Percentiles rank a stretch among this genome's conserved stretches.
Conservation (phyloP, 2,113 vertebrate species). For the Sander vitreus region DNA sequence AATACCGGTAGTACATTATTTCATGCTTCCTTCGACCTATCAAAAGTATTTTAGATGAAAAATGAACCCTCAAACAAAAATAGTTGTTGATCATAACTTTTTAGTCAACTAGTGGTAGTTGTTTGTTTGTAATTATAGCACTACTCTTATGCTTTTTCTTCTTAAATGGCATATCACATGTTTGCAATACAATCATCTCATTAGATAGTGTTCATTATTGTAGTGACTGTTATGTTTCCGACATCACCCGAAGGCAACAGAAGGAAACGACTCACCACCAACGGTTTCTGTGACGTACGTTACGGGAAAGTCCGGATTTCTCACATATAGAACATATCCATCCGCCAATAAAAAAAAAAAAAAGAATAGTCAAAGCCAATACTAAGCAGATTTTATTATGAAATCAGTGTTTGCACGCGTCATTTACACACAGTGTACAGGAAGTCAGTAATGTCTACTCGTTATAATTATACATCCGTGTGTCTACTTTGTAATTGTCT, state of each 20-base stretch:
- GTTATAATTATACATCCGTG: no score
- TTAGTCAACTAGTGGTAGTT: no score
- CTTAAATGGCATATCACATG: neutral
- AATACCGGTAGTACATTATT: no score
- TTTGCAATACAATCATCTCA: neutral
- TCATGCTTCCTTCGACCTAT: neutral
- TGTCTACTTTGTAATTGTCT: neutral
- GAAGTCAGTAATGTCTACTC: neutral
- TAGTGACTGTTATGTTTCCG: neutral
- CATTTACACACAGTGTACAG: neutral
- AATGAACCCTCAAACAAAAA: neutral
- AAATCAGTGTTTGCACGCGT: neutral
- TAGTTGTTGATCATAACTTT: neutral
- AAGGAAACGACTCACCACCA: conserved; percentile 16
- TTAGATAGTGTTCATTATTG: neutral
- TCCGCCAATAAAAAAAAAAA: conserved; percentile 55
- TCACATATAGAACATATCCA: conserved; percentile 74
- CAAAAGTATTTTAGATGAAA: neutral
- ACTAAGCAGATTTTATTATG: neutral
- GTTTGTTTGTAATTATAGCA: no score
- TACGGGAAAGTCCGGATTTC: conserved; percentile 76
- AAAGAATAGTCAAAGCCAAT: neutral
- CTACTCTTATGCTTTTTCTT: no score
- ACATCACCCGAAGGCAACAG: neutral
- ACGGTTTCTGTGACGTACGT: conserved; percentile 67